Conservation (phyloP, 2,113 vertebrate species). For the Apteryx mantelli region DNA sequence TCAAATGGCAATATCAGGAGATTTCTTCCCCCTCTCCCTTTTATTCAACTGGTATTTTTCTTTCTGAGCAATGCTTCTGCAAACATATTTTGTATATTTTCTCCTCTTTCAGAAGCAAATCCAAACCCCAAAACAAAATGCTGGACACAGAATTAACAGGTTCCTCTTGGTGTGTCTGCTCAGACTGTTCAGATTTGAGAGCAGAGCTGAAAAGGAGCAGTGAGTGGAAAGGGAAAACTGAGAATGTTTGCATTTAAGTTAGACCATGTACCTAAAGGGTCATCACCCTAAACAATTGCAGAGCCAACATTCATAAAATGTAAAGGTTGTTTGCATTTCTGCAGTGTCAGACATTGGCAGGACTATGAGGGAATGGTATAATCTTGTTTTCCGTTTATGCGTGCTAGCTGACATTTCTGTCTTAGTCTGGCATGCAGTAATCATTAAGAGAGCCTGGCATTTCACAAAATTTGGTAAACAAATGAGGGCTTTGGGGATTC, state of each 20-base stretch:
- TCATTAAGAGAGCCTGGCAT: background rate
- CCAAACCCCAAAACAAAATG: background rate
- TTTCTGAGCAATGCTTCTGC: background rate
- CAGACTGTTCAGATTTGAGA: background rate
- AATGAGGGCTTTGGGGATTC: background rate
- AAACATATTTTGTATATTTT: background rate
- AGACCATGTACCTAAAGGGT: background rate
- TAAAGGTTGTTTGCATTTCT: background rate
- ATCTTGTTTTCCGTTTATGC: slow-evolving; percentile 31
- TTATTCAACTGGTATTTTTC: background rate
- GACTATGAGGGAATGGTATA: background rate
- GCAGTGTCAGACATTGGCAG: background rate
- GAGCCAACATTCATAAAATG: background rate
- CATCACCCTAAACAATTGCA: background rate
- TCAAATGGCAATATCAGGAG: background rate
- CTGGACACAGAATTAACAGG: background rate
- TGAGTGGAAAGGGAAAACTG: background rate
- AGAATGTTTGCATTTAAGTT: background rate
- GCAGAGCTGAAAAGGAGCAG: background rate
- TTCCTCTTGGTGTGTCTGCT: background rate
- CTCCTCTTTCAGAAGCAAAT: background rate
- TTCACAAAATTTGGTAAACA: slow-evolving; percentile 24
- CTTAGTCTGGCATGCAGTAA: background rate
- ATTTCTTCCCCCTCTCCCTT: background rate
- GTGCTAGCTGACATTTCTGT: slow-evolving; percentile 14